Evolutionary conservation across 1,140 invertebrate species (phyloP), one percentile per base, ranked within the genome.

Genomic region (Apis laboriosa): DNA sequence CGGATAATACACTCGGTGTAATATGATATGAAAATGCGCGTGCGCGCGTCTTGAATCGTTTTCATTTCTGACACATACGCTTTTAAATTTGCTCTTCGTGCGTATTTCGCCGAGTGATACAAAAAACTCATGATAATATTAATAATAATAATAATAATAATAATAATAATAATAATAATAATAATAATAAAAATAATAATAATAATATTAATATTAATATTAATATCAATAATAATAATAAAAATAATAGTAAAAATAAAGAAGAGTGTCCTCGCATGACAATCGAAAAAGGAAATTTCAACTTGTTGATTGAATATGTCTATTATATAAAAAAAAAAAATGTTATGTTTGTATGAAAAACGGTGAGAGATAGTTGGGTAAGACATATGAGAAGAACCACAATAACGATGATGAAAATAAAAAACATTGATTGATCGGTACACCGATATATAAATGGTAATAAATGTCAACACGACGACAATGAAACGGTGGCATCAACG

Each of bases 401-500:
- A 77, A 56, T 55, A 61, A 77, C 68, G 71, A 34, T 74, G 64
- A 64, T 24, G 21, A 76, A 77, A 43, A 19, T 43, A 56, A 76
- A 68, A 61, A 34, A 63, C 56, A 60, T 56, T n/a, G 56, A 71
- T 66, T n/a, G 51, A 81, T 81, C 70, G 70, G 60, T 77, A 77
- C 19, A 71, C 58, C 75, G 75, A 77, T 63, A 61, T 67, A 83
- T 49, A 63, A 43, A 53, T 66, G 66, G 51, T 83, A 63, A 70
- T 76, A 76, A 21, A 49, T 58, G 75, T 67, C 53, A 34, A 80
- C 56, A 81, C 72, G 55, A 67, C 64, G 73, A 82, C 80, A 75
- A 75, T 75, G 80, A 82, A 56, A 15, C 28, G 61, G 51, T 82
- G 80, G 60, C 78, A 82, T 82, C 64, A 82, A 82, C 64, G 64